Conservation (phyloP, 2,888 invertebrate species). For the Melinaea menophilus region DNA sequence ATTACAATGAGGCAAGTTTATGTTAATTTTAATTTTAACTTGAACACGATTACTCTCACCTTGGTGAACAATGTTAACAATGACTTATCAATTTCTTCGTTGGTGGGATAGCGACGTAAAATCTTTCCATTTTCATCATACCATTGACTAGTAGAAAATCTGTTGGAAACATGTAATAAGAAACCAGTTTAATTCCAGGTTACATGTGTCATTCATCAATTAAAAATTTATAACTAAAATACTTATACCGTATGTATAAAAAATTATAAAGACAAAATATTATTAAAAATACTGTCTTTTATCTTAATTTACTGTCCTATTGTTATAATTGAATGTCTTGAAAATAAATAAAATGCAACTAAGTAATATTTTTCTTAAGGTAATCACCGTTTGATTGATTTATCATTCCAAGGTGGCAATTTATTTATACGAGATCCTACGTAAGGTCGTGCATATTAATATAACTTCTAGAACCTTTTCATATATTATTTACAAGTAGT, state of each 20-base stretch:
- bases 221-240: too few relatives aligned
- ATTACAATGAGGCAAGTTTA: neutral
- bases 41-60: conserved; percentile 42
- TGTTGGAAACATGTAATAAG: conserved; percentile 43
- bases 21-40: neutral
- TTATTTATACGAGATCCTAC: neutral
- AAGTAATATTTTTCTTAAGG: neutral
- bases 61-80: conserved; percentile 63
- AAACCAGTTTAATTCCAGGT: too few relatives aligned
- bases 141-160: conserved; percentile 89
- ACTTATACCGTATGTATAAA: too few relatives aligned
- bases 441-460: too few relatives aligned
- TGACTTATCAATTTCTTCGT: conserved; percentile 71
- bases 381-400: conserved; percentile 1
- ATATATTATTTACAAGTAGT: too few relatives aligned
- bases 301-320: too few relatives aligned
- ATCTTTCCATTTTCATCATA: conserved; percentile 87
- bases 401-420: neutral
- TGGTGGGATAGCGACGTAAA: conserved; percentile 75
- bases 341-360: neutral
- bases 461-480: too few relatives aligned
- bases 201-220: too few relatives aligned
- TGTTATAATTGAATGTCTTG: neutral
- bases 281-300: too few relatives aligned
- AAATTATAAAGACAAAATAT: too few relatives aligned